These are phyloP conservation scores for Siniperca obscura DNA, from an alignment of 2,797 vertebrate species.

Conservation along the genomic window DNA sequence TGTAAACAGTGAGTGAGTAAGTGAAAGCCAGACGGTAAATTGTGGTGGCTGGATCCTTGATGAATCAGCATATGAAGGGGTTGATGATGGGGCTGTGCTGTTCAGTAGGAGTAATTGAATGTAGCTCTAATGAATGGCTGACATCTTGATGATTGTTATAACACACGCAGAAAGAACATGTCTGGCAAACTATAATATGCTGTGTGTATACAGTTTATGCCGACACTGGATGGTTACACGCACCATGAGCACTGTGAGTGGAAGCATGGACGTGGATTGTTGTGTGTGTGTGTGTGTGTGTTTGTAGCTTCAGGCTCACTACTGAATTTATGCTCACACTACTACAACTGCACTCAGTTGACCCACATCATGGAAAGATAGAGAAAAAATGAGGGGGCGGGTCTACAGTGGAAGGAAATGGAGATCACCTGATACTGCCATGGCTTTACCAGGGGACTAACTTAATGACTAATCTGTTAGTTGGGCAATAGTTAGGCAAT, in stretches of 20 bases:
- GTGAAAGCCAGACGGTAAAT: slow-evolving; percentile 16
- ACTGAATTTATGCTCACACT: slow-evolving; percentile 66
- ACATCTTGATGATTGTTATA: slow-evolving; percentile 25
- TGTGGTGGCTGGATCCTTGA: background rate
- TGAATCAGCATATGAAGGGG: slow-evolving; percentile 27
- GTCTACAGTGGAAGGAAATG: slow-evolving; percentile 19
- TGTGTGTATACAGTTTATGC: slow-evolving; percentile 8
- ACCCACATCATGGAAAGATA: slow-evolving; percentile 78
- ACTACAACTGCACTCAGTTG: slow-evolving; percentile 73
- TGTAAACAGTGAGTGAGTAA: slow-evolving; percentile 24
- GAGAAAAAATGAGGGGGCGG: slow-evolving; percentile 30
- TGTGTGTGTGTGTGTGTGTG: background rate
- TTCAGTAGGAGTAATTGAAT: slow-evolving; percentile 20
- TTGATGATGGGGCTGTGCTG: slow-evolving; percentile 1
- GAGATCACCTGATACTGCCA: slow-evolving; percentile 59
- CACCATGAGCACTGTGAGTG: slow-evolving; percentile 18
- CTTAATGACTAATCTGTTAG: slow-evolving; percentile 35
- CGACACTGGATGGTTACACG: background rate
- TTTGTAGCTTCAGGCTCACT: slow-evolving; percentile 67
- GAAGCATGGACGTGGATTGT: slow-evolving; percentile 11
- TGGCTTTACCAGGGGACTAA: slow-evolving; percentile 37
- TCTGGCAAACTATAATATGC: slow-evolving; percentile 15
- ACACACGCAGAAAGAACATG: slow-evolving; percentile 22
- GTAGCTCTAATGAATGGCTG: slow-evolving; percentile 18
- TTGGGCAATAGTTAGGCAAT: slow-evolving; percentile 21